Evolutionary conservation across 2,113 vertebrate genomes (phyloP), one percentile per base, ranked within the genome.

Genomic region (Elanus axillaris): DNA sequence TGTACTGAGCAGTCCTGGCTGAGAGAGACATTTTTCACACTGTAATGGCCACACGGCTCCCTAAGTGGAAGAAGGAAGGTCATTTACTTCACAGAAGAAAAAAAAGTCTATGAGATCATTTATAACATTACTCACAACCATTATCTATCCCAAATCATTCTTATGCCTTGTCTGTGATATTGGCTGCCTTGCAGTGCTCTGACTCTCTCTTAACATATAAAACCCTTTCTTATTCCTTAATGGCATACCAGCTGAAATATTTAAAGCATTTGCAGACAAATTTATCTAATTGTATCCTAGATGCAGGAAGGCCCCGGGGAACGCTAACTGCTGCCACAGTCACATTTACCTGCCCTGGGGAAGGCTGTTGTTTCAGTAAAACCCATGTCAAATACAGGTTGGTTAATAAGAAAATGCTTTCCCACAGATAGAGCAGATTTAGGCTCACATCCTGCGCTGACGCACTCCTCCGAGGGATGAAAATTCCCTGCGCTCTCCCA

Each of bases 121-220:
- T 97, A 91, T 96, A 95, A 89, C 91, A 96, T 97, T 97, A 97
- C 96, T 96, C 96, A 96, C 86, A 88, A 66, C 90, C 96, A 97
- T 97, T 97, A 97, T 96, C 96, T 96, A 86, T 80, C 88, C 88
- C 95, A 96, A 94, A 96, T 96, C 90, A 96, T 96, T 96, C 94
- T 96, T 96, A 89, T 88, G 95, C 86, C 86, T 77, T 95, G 92
- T 88, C 96, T 95, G 87, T 93, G 95, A 94, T 95, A 87, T 91
- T 96, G 94, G 96, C 94, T 95, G 94, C 91, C 80, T 94, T 93
- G 83, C 86, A 92, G 86, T 91, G 94, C 96, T 93, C 80, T 52
- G 72, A 92, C 78, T 42, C 68, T 84, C 90, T 96, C 96, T 92
- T 91, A 72, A 88, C 91, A 89, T 95, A 95, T 95, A 95, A 97